Base-by-base conservation (phyloP, 2,888 invertebrate species). In the Nomada flava region DNA sequence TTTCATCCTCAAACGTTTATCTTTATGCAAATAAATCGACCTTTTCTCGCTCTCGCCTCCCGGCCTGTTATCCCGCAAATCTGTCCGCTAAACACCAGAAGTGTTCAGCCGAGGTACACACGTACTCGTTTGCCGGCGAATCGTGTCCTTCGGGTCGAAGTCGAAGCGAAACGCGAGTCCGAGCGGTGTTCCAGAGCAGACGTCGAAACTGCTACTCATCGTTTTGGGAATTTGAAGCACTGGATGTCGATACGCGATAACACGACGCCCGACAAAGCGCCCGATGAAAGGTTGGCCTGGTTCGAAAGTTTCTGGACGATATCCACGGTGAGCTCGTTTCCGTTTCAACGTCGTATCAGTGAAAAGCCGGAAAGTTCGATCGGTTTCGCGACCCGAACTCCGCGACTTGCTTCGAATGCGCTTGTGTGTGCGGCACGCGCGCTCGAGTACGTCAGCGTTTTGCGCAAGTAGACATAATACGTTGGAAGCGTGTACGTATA, bases 1-100 rank as follows among this genome's bases (percentile, higher is more conserved):
- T 0, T 20, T 20, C 20, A 20, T 20, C 20, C 20, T 20, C 20
- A 20, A 20, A 62, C 82, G 76, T 82, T 82, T 76, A 76, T 76
- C 81, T 81, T 73, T 81, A 76, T 76, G 60, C 52, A 65, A 82
- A 76, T 73, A 73, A 36, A 68, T 23, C 79, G 57, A 11, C 26
- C 47, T 7, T 0, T 7, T 23, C 23, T 50, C n/a, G 23, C 18
- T 42, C 52, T 7, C 11, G 15, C 1, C 15, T 9, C 9, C 20
- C n/a, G 3, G n/a, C 3, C 57, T 1, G 55, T 29, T n/a, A 10
- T 47, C 15, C 9, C 47, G n/a, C 52, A 53, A 47, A 36, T 62
- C 53, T 11, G n/a, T 3, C 13, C 26, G 36, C 23, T 15, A 68
- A 50, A 53, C 50, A 13, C 44, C 13, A 26, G 23, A 44, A 44